phyloP scores from a whole-genome alignment of 2,113 vertebrate species.

The Phaetusa simplex region DNA sequence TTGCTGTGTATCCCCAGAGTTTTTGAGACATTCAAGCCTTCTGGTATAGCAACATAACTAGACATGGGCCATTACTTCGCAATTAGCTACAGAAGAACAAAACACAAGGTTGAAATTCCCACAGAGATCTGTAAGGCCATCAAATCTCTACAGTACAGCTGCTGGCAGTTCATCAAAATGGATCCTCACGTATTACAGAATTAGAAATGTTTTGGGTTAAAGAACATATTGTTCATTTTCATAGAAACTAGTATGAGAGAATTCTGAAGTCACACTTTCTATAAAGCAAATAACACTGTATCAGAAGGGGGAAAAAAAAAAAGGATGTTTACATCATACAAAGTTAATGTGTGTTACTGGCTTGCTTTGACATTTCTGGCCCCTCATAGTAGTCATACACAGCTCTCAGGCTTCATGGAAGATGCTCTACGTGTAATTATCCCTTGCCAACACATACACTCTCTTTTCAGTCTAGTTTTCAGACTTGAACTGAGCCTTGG shows the following conservation, averaged over 20 bases:
- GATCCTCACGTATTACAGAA: background rate
- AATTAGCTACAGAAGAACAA: background rate
- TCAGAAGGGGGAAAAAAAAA: background rate
- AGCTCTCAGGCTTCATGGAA: background rate
- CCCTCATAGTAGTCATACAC: background rate
- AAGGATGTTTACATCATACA: background rate
- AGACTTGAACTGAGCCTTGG: background rate
- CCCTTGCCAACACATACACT: background rate
- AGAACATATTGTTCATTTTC: background rate
- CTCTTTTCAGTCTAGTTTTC: background rate
- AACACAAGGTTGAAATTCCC: background rate
- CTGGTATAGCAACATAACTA: background rate
- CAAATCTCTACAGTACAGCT: background rate
- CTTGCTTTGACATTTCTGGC: background rate
- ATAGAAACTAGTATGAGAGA: background rate
- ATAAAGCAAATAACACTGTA: background rate
- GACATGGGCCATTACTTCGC: background rate
- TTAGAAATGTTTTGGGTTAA: background rate
- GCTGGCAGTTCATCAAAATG: background rate
- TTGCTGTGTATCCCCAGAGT: background rate
- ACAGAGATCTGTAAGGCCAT: background rate
- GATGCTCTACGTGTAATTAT: background rate
- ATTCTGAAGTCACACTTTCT: background rate
- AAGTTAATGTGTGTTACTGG: background rate
- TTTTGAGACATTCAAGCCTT: background rate